phyloP scores from a whole-genome alignment of 1,140 invertebrate species.

The Heliconius himera region DNA sequence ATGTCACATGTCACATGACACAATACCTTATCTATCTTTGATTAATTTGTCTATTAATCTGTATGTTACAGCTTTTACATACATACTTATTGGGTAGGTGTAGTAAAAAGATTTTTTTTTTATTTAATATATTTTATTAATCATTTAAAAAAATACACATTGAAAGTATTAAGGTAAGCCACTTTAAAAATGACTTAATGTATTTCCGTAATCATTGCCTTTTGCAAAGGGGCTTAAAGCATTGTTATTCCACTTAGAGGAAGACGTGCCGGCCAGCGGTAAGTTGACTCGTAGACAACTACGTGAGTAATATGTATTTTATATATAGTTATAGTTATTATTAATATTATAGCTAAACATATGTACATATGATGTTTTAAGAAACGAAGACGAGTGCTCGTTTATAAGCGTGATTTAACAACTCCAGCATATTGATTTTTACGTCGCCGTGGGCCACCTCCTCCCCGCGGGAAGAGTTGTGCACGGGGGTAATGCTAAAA shows the following conservation, averaged over 20 bases:
- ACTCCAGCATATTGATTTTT: slow-evolving; percentile 88
- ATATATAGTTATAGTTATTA: slow-evolving; percentile 18
- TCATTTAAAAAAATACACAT: not conserved
- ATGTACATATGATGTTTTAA: slow-evolving; percentile 69
- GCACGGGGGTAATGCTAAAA: slow-evolving; percentile 82
- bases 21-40: not conserved
- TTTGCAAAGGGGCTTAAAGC: not conserved
- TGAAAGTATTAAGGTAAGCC: not conserved
- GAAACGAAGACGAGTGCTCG: slow-evolving; percentile 84
- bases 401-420: slow-evolving; percentile 88
- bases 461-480: slow-evolving; percentile 81
- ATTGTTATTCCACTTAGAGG: not conserved
- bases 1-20: not conserved
- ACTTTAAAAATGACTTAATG: not conserved
- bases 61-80: no score
- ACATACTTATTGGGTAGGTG: no score
- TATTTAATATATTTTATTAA: not conserved
- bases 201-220: not conserved
- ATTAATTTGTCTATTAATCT: not conserved
- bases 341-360: slow-evolving; percentile 48
- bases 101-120: no score
- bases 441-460: slow-evolving; percentile 80
- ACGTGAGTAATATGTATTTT: not conserved
- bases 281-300: not conserved
- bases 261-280: not conserved